Base-by-base conservation (phyloP, 1,140 invertebrate genomes). In the Micrasema longulum region DNA sequence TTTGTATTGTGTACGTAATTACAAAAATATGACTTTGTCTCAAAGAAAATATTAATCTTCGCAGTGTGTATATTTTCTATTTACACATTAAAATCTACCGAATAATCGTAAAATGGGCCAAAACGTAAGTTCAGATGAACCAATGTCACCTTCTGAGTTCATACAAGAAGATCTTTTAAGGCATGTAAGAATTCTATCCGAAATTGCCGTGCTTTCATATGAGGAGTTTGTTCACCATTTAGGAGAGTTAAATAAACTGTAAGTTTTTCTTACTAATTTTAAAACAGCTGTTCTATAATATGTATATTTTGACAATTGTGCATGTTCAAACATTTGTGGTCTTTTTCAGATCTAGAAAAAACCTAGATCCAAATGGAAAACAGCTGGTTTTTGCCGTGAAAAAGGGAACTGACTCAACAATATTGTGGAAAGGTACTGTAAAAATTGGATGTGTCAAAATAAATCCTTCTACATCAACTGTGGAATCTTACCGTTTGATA, bases 361-460 rank as follows among this genome's bases (percentile, higher is more conserved):
- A 86, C 75, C 80, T 87, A 72, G 88, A 90, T 77, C 78, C 79
- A 4, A 83, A 86, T 78, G 89, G 88, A 3, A 90, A 89, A 75
- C 87, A 88, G 69, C 77, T 92, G n/a, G 77, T 90, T 18, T 92
- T 92, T 83, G 85, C 85, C 53, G 84, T 92, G 0, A 89, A 90
- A 77, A 85, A 86, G 74, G 90, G 89, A 3, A 88, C 88, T 14
- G 90, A 91, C 80, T 80, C 84, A 7, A 87, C 87, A 11, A 76
- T 91, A 1, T 82, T 91, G 20, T 92, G 91, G 91, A 91, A 91
- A 79, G 88, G 86, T 2, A 91, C 88, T 2, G 86, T 91, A 1
- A 84, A 87, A 77, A 89, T 92, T 72, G 87, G 86, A 60, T 92
- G 90, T 80, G 82, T 89, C 12, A 91, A 90, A 84, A 84, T 87